Percentiles rank a stretch among this genome's conserved stretches.
phyloP scores from a whole-genome alignment of 2,113 vertebrate genomes.

The Salvelinus sp. region DNA sequence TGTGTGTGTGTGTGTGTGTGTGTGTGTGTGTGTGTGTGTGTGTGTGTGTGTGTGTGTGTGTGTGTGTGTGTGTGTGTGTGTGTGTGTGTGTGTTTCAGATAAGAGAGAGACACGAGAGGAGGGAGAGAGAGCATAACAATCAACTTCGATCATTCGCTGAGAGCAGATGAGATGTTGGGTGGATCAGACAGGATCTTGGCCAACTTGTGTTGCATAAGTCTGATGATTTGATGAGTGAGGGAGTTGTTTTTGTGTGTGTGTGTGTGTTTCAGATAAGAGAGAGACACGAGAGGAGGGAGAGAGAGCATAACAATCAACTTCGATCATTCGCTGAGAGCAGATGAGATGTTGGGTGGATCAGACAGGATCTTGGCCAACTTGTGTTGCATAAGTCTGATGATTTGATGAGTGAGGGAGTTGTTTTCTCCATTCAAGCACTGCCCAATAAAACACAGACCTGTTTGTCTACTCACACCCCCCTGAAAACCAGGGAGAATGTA shows the following conservation, averaged over 20 bases:
- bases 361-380: constrained; percentile 13
- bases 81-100: background rate
- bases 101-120: background rate
- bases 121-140: background rate
- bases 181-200: constrained; percentile 23
- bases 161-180: constrained; percentile 2
- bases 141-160: too few species aligned
- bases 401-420: constrained; percentile 34
- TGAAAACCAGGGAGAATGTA: background rate
- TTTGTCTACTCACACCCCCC: constrained; percentile 6
- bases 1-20: constrained; percentile 1
- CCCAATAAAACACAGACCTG: constrained; percentile 41
- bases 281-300: background rate
- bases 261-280: background rate
- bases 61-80: background rate
- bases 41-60: constrained; percentile 1
- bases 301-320: background rate
- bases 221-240: constrained; percentile 44
- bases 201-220: background rate
- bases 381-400: constrained; percentile 15
- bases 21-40: background rate
- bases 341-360: constrained; percentile 10
- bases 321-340: background rate
- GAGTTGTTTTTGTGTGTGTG: constrained; percentile 1
- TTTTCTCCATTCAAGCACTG: background rate